Evolutionary conservation across 2,113 vertebrate genomes (phyloP), one percentile per base, ranked within the genome.

Genomic region (Amphiprion percula): DNA sequence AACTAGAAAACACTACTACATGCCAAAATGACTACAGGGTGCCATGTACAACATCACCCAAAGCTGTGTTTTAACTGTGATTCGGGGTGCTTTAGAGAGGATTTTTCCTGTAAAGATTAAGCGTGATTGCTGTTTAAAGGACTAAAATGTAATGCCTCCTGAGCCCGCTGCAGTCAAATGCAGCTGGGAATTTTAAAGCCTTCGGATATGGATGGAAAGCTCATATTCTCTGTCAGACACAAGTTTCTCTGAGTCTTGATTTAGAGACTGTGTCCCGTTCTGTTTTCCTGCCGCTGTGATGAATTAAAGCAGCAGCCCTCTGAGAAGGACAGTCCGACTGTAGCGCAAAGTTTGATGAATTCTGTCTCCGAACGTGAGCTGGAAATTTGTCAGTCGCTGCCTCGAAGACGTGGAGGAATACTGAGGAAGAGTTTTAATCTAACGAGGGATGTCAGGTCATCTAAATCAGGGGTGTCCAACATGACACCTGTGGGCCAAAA

Each of bases 31-130:
- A 78, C 75, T 83, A 47, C 66, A 53, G 21, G 47, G 50, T 64
- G 39, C 56, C n/a, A 61, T 53, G 55, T 59, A 50, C 61, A 53
- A 54, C 76, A 70, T 23, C 52, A 47, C 19, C 9, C 33, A 46
- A 71, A 76, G 37, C 46, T 68, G 47, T 82, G 21, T 79, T 85
- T 52, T 76, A 55, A 61, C 9, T 0, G 30, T 62, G 74, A 52
- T 60, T 53, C 24, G 1, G 55, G 30, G 47, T 46, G 21, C 24
- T 72, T 72, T 76, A 68, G 10, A 49, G 60, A 49, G 69, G 74
- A 82, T 84, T 76, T 82, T 10, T 76, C 60, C 55, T 54, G 49
- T 30, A 64, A 59, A 80, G 79, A 84, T 80, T 69, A 66, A 86
- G 58, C 63, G 56, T 70, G 74, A 76, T 77, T 79, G 72, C 75